Percentiles rank a stretch among this genome's conserved stretches.
Conservation (phyloP, 2,888 invertebrate species). For the Smittia sp. region DNA sequence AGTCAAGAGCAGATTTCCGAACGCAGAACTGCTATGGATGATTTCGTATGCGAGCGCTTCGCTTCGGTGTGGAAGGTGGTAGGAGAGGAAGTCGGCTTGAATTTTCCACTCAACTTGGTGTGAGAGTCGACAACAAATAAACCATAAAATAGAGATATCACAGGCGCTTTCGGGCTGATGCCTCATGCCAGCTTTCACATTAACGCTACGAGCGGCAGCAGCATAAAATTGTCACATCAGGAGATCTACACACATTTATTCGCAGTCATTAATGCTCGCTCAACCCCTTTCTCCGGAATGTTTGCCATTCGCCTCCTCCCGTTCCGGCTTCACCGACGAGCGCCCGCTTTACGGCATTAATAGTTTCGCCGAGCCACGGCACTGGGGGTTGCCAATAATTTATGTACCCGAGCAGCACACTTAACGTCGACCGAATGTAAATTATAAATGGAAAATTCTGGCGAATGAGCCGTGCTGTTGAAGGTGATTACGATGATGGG, state of each 20-base stretch:
- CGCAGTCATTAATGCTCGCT: slow-evolving; percentile 24
- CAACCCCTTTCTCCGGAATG: not conserved
- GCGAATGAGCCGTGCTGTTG: not conserved
- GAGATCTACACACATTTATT: slow-evolving; percentile 30
- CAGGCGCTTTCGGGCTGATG: not conserved
- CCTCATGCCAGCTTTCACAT: not conserved
- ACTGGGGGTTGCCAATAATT: slow-evolving; percentile 13
- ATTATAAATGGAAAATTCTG: slow-evolving; percentile 15
- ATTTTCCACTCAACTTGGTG: not conserved
- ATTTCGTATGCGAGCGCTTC: not conserved
- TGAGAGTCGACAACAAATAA: not conserved
- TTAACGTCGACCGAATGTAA: slow-evolving; percentile 11
- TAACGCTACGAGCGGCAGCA: not conserved
- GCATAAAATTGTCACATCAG: slow-evolving; percentile 38
- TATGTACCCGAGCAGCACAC: slow-evolving; percentile 4
- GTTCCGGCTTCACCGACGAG: not conserved
- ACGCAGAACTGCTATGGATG: not conserved
- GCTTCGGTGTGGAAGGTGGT: too few relatives aligned
- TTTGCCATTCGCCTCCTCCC: not conserved
- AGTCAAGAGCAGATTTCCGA: not conserved
- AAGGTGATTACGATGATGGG: not conserved
- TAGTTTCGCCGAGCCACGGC: slow-evolving; percentile 28
- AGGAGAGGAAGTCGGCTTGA: too few relatives aligned
- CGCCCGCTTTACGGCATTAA: slow-evolving; percentile 22
- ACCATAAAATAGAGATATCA: slow-evolving; percentile 21